Evolutionary conservation across 2,113 vertebrate species (phyloP).

Genomic region (Gnathonemus longibarbis): DNA sequence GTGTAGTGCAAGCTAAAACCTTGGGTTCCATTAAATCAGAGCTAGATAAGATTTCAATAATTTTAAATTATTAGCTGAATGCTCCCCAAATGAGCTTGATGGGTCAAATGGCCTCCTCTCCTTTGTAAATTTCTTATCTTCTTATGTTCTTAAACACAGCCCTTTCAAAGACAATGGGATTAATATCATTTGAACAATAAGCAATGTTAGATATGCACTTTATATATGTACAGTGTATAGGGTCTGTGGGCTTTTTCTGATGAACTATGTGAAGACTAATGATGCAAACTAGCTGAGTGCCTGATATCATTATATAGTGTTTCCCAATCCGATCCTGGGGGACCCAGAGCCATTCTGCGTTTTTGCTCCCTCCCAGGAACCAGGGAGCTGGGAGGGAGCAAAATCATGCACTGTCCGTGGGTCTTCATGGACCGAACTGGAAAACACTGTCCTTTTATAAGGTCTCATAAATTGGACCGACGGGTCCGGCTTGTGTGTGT

Average conservation of each 20-base stretch:
- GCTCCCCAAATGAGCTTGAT: no score
- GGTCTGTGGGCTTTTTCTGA: neutral
- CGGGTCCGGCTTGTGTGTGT: neutral
- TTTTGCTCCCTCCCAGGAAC: neutral
- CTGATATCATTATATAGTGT: neutral
- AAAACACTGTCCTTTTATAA: neutral
- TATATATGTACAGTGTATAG: neutral
- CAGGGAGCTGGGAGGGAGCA: no score
- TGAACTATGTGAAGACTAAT: neutral
- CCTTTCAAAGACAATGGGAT: neutral
- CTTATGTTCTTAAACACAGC: no score
- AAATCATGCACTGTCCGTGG: neutral
- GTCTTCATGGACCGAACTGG: neutral
- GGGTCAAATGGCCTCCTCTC: no score
- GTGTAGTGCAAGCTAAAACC: no score
- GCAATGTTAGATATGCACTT: neutral
- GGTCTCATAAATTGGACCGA: neutral
- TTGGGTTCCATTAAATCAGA: no score
- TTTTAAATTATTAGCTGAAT: no score
- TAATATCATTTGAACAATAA: neutral
- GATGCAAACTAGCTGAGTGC: neutral
- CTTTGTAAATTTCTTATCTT: no score
- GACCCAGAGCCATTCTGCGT: neutral
- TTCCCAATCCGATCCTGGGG: neutral
- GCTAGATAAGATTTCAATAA: no score